Conservation (phyloP, 1,140 invertebrate genomes). For the Pseudomyrmex pallidus region DNA sequence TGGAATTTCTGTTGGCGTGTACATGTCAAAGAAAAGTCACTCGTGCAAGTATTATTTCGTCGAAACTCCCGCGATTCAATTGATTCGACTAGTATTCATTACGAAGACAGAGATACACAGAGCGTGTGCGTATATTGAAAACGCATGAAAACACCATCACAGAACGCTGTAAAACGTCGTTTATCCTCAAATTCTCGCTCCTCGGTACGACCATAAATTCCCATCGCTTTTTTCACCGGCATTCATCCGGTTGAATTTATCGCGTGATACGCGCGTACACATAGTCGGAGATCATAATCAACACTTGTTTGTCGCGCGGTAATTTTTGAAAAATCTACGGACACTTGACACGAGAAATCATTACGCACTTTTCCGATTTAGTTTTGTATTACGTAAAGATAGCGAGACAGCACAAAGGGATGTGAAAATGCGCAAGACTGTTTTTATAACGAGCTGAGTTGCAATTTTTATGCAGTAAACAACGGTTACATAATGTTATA, state of each 20-base stretch:
- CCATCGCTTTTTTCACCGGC: neutral
- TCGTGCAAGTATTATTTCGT: neutral
- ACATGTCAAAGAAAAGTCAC: neutral
- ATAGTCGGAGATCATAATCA: slow-evolving; percentile 10
- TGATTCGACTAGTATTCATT: neutral
- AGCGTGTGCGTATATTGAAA: neutral
- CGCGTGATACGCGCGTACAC: neutral
- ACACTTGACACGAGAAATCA: neutral
- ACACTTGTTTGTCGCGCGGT: neutral
- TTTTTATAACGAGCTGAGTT: neutral
- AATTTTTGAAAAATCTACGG: slow-evolving; percentile 6
- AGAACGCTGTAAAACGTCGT: slow-evolving; percentile 11
- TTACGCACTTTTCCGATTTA: slow-evolving; percentile 16
- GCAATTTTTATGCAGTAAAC: neutral
- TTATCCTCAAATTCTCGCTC: slow-evolving; percentile 33
- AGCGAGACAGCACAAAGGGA: neutral
- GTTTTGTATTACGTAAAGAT: slow-evolving; percentile 22
- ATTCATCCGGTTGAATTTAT: neutral
- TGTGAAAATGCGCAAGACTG: neutral
- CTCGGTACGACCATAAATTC: slow-evolving; percentile 8
- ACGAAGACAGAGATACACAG: neutral
- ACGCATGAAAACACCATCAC: neutral
- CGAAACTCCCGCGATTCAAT: no score
- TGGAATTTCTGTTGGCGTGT: neutral
- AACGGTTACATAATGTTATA: slow-evolving; percentile 5